phyloP scores from a whole-genome alignment of 2,888 invertebrate species.

The Endotricha flammealis region DNA sequence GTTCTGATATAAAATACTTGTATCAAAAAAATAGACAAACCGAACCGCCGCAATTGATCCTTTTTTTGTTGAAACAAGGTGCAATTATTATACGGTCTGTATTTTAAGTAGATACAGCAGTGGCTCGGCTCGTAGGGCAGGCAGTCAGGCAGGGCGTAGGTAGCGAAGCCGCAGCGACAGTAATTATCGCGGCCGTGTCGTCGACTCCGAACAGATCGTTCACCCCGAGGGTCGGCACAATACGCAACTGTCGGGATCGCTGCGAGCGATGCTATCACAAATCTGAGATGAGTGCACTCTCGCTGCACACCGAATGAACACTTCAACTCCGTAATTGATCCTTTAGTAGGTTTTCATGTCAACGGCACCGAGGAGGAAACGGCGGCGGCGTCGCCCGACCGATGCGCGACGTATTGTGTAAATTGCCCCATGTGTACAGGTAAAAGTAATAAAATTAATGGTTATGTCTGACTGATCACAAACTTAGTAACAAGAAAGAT shows the following conservation, averaged over 20 bases:
- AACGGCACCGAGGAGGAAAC: too few species aligned
- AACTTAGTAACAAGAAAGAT: too few species aligned
- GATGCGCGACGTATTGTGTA: constrained; percentile 2
- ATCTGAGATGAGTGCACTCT: constrained; percentile 39
- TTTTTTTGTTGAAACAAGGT: too few species aligned
- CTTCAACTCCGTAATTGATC: constrained; percentile 31
- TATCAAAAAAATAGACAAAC: too few species aligned
- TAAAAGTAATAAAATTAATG: background rate
- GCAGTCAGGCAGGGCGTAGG: constrained; percentile 42
- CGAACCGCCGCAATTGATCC: too few species aligned
- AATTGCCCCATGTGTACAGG: background rate
- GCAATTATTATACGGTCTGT: background rate
- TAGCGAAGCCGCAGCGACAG: constrained; percentile 54
- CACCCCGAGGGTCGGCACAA: constrained; percentile 70
- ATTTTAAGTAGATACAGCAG: constrained; percentile 4
- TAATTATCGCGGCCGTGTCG: constrained; percentile 73
- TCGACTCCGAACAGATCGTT: constrained; percentile 71
- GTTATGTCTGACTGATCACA: background rate
- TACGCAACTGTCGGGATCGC: constrained; percentile 60
- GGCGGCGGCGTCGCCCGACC: background rate
- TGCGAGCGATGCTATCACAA: constrained; percentile 46
- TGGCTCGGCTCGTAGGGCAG: constrained; percentile 29
- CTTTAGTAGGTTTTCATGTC: constrained; percentile 35
- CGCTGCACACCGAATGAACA: constrained; percentile 24
- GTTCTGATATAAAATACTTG: too few species aligned